phyloP scores from a whole-genome alignment of 2,113 vertebrate species.

The Neogale vison region DNA sequence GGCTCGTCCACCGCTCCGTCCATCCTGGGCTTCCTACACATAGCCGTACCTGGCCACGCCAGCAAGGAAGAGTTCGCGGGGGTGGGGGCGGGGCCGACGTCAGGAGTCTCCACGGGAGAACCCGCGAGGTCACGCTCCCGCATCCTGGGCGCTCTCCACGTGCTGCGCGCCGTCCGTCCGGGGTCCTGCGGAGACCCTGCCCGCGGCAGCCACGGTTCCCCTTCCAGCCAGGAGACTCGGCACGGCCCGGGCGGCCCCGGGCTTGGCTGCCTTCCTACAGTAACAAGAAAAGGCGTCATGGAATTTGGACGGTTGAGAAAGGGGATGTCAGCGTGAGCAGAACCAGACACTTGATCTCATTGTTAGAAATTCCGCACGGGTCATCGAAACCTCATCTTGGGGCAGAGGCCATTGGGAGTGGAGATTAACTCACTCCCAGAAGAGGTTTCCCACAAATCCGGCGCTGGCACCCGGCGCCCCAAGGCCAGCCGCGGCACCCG shows the following conservation, averaged over 20 bases:
- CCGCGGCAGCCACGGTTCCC: not conserved
- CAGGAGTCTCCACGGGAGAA: not conserved
- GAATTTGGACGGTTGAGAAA: not conserved
- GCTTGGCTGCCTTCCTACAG: not conserved
- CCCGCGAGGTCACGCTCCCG: accelerated
- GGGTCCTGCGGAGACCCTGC: too few species aligned
- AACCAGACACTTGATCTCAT: not conserved
- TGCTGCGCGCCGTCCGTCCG: not conserved
- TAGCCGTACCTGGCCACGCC: too few species aligned
- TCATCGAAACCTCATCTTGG: not conserved
- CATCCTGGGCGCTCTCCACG: not conserved
- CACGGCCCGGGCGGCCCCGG: not conserved
- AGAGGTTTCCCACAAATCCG: not conserved
- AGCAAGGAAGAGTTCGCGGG: not conserved
- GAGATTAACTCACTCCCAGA: not conserved
- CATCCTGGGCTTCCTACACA: not conserved
- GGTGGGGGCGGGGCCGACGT: not conserved
- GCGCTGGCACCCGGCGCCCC: accelerated
- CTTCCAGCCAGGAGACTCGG: not conserved
- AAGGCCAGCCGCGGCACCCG: accelerated
- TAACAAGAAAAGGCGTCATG: not conserved
- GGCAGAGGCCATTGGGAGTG: not conserved
- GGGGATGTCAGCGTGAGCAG: not conserved
- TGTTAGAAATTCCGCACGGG: not conserved
- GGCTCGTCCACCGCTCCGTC: not conserved